A percentile compares a stretch with the other conserved stretches of the same genome.
Evolutionary conservation across 2,797 vertebrate genomes (phyloP).

Genomic region (Gymnothorax reevesii): DNA sequence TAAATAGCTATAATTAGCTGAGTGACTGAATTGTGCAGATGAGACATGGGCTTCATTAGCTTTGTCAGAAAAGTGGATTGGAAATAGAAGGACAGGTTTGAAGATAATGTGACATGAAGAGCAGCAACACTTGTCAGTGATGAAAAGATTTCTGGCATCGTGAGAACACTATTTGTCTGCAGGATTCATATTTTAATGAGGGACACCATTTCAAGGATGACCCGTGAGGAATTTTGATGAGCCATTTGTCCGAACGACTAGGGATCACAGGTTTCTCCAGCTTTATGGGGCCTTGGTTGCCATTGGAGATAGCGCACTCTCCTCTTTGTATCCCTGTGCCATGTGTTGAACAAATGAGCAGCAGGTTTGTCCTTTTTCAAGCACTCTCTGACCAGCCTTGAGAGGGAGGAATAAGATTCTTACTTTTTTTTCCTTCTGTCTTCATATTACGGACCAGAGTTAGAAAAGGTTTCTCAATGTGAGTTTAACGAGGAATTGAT

Average conservation of each 20-base stretch:
- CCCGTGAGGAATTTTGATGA: constrained; percentile 36
- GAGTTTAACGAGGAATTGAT: background rate
- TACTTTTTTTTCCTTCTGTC: background rate
- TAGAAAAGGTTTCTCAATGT: background rate
- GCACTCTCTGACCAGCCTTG: background rate
- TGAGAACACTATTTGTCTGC: constrained; percentile 6
- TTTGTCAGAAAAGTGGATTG: background rate
- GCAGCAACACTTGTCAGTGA: background rate
- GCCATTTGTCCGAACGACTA: constrained; percentile 31
- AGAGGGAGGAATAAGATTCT: background rate
- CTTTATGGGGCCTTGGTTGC: constrained; percentile 23
- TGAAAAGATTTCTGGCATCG: constrained; percentile 1
- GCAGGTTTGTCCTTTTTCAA: background rate
- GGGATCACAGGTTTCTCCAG: constrained; percentile 30
- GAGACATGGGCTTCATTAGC: constrained; percentile 31
- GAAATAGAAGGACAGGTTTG: background rate
- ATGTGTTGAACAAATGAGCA: background rate
- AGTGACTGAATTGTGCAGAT: constrained; percentile 8
- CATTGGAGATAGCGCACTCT: constrained; percentile 12
- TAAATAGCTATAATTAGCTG: constrained; percentile 16
- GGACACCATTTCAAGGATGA: constrained; percentile 26
- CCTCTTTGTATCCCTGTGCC: too few species aligned
- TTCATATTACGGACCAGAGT: background rate
- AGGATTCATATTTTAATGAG: constrained; percentile 33
- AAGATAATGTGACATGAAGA: constrained; percentile 17